Evolutionary conservation across 35 echinoderm and acorn worm genomes (phyloP).

Genomic region (Ptychodera flava): DNA sequence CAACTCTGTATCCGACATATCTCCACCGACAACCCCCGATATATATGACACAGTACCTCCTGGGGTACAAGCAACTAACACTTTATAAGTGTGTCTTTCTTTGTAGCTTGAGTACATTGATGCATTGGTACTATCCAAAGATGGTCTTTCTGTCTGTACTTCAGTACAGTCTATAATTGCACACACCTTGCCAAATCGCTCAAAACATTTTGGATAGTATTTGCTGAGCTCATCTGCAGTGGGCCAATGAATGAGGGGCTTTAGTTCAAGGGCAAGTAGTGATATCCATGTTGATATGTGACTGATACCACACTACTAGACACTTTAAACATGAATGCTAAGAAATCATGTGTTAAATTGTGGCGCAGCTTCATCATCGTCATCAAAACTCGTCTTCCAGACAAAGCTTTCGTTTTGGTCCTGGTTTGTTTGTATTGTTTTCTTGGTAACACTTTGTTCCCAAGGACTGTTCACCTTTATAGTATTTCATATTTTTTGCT

Average conservation of each 20-base stretch:
- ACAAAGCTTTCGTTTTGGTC: conserved; percentile 14
- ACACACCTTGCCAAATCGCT: conserved; percentile 51
- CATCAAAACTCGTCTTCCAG: conserved; percentile 37
- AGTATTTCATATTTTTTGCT: conserved; percentile 48
- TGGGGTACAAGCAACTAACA: conserved; percentile 58
- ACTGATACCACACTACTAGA: conserved; percentile 54
- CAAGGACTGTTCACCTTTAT: conserved; percentile 21
- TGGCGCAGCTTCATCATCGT: conserved; percentile 61
- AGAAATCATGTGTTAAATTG: conserved; percentile 50
- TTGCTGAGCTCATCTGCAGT: conserved; percentile 31
- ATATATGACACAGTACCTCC: conserved; percentile 59
- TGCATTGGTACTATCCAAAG: conserved; percentile 31
- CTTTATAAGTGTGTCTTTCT: conserved; percentile 47
- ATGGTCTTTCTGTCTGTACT: conserved; percentile 56
- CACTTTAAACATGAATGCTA: conserved; percentile 66
- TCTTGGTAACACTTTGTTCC: conserved; percentile 21
- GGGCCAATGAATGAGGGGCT: conserved; percentile 57
- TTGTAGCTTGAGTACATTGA: conserved; percentile 79
- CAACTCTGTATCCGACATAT: conserved; percentile 58
- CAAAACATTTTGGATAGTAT: conserved; percentile 64
- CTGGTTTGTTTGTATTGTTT: conserved; percentile 39
- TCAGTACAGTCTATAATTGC: conserved; percentile 81
- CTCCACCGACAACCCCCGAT: conserved; percentile 60
- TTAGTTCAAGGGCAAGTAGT: conserved; percentile 53
- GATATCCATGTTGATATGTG: conserved; percentile 73